Evolutionary conservation across 2,113 vertebrate species (phyloP).

Genomic region (Brachypteracias leptosomus): DNA sequence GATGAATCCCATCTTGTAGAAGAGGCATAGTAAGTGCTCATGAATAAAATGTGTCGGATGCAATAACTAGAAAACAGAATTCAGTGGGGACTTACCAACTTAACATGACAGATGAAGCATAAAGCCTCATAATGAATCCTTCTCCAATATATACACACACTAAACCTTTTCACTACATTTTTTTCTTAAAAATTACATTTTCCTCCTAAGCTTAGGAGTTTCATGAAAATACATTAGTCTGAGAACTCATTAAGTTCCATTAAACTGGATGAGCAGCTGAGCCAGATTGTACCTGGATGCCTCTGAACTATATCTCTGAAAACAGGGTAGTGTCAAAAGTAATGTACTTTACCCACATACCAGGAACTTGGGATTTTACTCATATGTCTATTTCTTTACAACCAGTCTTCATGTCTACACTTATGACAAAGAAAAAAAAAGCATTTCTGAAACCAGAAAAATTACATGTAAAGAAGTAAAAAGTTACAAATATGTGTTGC

Average conservation of each 20-base stretch:
- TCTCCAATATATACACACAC: neutral
- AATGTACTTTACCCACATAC: neutral
- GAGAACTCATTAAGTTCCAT: neutral
- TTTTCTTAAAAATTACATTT: neutral
- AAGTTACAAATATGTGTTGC: neutral
- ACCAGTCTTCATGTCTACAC: neutral
- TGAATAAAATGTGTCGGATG: neutral
- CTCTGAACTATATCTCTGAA: neutral
- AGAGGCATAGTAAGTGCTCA: neutral
- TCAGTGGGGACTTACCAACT: neutral
- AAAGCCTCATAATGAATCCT: neutral
- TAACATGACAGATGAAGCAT: neutral
- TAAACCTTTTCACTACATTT: accelerated
- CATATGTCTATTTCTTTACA: neutral
- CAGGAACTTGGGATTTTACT: neutral
- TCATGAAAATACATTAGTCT: neutral
- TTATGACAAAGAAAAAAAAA: neutral
- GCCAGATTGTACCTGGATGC: neutral
- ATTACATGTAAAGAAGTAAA: neutral
- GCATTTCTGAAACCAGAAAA: neutral
- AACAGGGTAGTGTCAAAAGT: neutral
- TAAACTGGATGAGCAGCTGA: neutral
- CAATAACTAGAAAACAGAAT: neutral
- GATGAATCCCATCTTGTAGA: neutral
- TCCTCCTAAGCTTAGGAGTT: neutral